Conservation (phyloP, 2,113 vertebrate genomes). For the Deroptyus accipitrinus region DNA sequence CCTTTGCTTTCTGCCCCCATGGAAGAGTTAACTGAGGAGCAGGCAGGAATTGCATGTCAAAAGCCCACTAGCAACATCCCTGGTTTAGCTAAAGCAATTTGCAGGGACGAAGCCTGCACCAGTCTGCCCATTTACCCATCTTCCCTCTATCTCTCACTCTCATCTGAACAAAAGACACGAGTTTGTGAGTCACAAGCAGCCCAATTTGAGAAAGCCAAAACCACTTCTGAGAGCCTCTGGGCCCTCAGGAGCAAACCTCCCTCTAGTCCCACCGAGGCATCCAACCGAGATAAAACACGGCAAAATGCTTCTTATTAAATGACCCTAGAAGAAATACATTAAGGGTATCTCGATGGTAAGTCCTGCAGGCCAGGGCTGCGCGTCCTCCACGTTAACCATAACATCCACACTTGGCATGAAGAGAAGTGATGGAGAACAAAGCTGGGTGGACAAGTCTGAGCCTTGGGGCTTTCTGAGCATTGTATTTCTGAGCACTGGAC, state of each 20-base stretch:
- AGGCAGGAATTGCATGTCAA: background rate
- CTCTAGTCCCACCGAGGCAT: accelerated
- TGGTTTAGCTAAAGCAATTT: background rate
- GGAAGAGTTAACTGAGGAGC: background rate
- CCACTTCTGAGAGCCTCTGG: background rate
- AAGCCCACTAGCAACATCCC: background rate
- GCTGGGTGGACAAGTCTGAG: background rate
- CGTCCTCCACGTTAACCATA: background rate
- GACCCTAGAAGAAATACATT: background rate
- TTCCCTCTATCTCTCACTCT: background rate
- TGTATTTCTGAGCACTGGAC: background rate
- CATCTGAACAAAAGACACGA: background rate
- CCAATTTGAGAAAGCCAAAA: background rate
- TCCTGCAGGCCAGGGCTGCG: background rate
- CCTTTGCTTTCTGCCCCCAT: background rate
- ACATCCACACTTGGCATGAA: background rate
- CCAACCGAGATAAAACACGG: background rate
- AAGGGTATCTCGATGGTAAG: background rate
- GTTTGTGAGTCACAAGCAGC: constrained; percentile 23
- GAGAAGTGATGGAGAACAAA: background rate
- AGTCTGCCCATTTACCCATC: background rate
- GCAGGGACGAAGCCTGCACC: background rate
- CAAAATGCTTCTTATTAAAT: background rate
- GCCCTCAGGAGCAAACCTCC: background rate
- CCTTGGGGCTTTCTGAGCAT: accelerated